Evolutionary conservation across 2,888 invertebrate species (phyloP), one percentile per base, ranked within the genome.

Genomic region (Drosophila phalerata): DNA sequence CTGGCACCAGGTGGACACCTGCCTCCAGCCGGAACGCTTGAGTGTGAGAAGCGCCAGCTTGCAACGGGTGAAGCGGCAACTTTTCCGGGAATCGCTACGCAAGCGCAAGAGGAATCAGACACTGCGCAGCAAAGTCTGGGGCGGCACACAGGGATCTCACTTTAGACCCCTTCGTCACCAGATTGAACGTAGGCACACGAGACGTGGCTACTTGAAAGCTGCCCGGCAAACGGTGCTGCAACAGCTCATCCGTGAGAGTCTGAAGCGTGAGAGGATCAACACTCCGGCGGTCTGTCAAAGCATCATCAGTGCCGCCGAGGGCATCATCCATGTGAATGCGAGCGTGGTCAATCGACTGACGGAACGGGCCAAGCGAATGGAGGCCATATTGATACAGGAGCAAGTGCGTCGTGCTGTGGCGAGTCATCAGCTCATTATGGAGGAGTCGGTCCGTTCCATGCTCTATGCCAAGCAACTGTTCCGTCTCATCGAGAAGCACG

Each of bases 401-500:
- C 79, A 90, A 34, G 79, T 88, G 62, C 77, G 78, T 15, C 69
- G 80, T 0, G 75, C 81, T 3, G 43, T 70, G 2, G 57, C 70
- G 8, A 79, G 76, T 32, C 83, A 90, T 48, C 63, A 81, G 28
- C 61, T 73, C 4, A 77, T 89, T 32, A 32, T 88, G 10, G 89
- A 90, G 61, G 83, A 88, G 30, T 85, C 90, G 0, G 75, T 90
- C 30, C 83, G 91, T 13, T 89, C 89, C 4, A 67, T 86, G 5
- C 75, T 74, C 55, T 91, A 91, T 55, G 76, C 91, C 73, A 88
- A 89, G 60, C 64, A 84, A 15, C 62, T 91, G 19, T 77, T 79
- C 22, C 77, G 79, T 6, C 66, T 91, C 0, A 65, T 85, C n/a
- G 74, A 80, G 43, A 71, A 80, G 30, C 80, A 80, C 28, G 77